These are phyloP conservation scores for Mimumesa dahlbomi DNA, from an alignment of 2,888 invertebrate genomes.

Conservation along the genomic window DNA sequence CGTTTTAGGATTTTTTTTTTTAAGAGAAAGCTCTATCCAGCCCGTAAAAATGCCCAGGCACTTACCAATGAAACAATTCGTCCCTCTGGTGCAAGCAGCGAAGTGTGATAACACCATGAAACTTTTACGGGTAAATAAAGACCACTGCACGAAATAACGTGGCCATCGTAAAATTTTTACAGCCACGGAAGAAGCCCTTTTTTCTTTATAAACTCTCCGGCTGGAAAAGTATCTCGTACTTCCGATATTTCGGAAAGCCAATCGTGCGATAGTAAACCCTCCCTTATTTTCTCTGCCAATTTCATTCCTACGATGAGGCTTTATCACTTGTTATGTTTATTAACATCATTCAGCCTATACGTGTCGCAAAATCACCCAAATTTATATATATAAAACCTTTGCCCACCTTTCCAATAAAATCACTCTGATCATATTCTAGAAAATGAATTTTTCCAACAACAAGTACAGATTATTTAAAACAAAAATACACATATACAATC, in stretches of 20 bases:
- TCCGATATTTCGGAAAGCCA: conserved; percentile 35
- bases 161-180: conserved; percentile 63
- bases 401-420: too few relatives aligned
- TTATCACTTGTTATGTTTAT: not conserved
- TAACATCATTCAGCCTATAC: not conserved
- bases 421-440: too few relatives aligned
- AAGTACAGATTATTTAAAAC: not conserved
- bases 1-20: not conserved
- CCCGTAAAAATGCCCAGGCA: conserved; percentile 52
- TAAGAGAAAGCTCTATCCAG: conserved; percentile 28
- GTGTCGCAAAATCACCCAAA: too few relatives aligned
- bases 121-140: conserved; percentile 66
- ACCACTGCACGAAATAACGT: conserved; percentile 61
- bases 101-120: conserved; percentile 63
- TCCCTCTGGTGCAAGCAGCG: conserved; percentile 50
- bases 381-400: too few relatives aligned
- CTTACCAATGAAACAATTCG: conserved; percentile 61
- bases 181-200: conserved; percentile 21
- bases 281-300: conserved; percentile 1
- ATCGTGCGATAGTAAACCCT: conserved; percentile 32
- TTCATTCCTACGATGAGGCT: not conserved
- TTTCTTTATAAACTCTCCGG: conserved; percentile 39
- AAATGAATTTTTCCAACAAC: not conserved
- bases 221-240: conserved; percentile 27
- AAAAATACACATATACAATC: not conserved